A percentile compares a stretch with the other conserved stretches of the same genome.
These are phyloP conservation scores for Ophraella communa DNA, from an alignment of 2,888 invertebrate species.

Conservation along the genomic window DNA sequence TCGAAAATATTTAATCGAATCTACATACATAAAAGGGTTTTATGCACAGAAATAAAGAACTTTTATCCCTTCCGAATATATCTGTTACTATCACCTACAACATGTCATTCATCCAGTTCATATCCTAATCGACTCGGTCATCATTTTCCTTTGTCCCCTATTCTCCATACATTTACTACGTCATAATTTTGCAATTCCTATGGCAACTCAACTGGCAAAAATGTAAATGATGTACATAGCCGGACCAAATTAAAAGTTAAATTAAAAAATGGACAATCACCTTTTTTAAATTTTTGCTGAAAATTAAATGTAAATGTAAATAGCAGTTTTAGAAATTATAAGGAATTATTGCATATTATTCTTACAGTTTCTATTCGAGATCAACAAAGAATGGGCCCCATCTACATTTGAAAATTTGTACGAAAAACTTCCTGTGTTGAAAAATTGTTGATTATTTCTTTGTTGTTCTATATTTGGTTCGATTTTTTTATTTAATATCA, in stretches of 20 bases:
- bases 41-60: not conserved
- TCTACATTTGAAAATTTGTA: too few species aligned
- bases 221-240: conserved; percentile 12
- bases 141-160: conserved; percentile 24
- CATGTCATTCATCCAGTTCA: conserved; percentile 16
- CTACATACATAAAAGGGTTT: not conserved
- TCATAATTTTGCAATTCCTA: conserved; percentile 25
- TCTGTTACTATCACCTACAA: not conserved
- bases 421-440: too few species aligned
- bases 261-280: not conserved
- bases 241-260: not conserved
- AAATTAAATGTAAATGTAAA: too few species aligned
- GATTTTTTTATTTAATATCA: too few species aligned
- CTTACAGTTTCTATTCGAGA: too few species aligned
- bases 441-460: too few species aligned
- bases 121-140: conserved; percentile 21
- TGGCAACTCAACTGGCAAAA: conserved; percentile 21
- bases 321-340: too few species aligned
- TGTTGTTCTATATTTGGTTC: too few species aligned
- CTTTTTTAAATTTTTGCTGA: too few species aligned
- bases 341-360: too few species aligned
- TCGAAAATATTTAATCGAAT: not conserved
- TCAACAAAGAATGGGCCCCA: too few species aligned
- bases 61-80: not conserved
- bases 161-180: conserved; percentile 20